Evolutionary conservation across 2,888 invertebrate genomes (phyloP), one percentile per base, ranked within the genome.

Genomic region (Chironomus riparius): DNA sequence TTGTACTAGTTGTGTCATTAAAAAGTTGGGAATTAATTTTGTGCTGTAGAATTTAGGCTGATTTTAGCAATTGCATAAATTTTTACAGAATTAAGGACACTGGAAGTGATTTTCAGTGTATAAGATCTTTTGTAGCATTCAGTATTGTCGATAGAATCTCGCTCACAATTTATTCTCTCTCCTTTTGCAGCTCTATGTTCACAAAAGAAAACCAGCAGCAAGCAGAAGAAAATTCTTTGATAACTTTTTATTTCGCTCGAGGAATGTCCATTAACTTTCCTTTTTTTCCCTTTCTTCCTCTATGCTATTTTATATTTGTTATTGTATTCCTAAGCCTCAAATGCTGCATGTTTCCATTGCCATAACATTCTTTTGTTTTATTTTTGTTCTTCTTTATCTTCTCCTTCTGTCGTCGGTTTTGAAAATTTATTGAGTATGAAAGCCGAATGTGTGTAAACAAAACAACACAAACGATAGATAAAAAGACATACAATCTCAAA

Each of bases 381-480:
- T 18, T 62, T 62, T 62, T 62, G 7, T 62, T 62, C 18, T 15
- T 18, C 18, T 18, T 62, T 22, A 22, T 62, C 0, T 62, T 18
- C 24, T 65, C 18, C 5, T n/a, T 13, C 65, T 65, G 65, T 65
- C 65, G 24, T 65, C 65, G 56, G 15, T 15, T 56, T 56, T 15
- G 65, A 65, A 65, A 65, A 68, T 68, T 68, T 68, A 68, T 68
- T 68, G 68, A 68, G 68, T 68, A 47, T 18, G 68, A 47, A 68
- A 68, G 13, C 22, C 65, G 65, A 68, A 47, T 38, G 47, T 68
- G 68, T 68, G 38, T 68, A 68, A 68, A 68, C 21, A 68, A 38
- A 65, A 18, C 22, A 15, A 56, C 18, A 56, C 18, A 56, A 15
- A 18, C 24, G 24, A 24, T 13, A 65, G 21, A 65, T 22, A 13